Evolutionary conservation across 2,888 invertebrate genomes (phyloP).

Genomic region (Prosopocoilus inquinatus): DNA sequence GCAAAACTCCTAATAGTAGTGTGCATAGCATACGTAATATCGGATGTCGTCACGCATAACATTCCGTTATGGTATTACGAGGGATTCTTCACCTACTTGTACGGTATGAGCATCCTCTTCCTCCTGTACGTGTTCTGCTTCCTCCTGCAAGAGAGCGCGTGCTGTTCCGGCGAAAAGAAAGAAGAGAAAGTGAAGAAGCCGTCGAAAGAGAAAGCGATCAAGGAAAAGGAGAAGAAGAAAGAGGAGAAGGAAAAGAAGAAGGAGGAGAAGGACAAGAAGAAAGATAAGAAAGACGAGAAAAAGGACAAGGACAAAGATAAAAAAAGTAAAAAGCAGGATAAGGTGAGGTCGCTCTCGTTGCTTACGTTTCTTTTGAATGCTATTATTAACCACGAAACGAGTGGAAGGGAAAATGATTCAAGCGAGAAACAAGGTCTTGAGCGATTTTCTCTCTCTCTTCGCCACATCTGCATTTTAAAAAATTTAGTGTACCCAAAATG

Average conservation of each 20-base stretch:
- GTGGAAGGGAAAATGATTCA: no score
- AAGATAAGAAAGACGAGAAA: conserved; percentile 57
- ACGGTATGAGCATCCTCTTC: conserved; percentile 90
- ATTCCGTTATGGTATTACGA: conserved; percentile 91
- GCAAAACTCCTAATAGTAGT: conserved; percentile 91
- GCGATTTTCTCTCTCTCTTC: background rate
- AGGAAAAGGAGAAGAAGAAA: conserved; percentile 52
- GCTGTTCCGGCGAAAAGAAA: conserved; percentile 70
- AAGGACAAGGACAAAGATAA: conserved; percentile 59
- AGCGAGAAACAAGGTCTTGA: background rate
- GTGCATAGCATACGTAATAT: conserved; percentile 91
- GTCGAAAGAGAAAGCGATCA: conserved; percentile 39
- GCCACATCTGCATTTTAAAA: background rate
- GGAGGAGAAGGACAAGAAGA: conserved; percentile 55
- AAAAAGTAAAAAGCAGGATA: conserved; percentile 53
- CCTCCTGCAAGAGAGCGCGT: conserved; percentile 86
- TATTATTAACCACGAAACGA: no score
- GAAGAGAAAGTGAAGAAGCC: conserved; percentile 54
- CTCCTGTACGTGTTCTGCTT: conserved; percentile 93
- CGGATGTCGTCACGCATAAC: conserved; percentile 91
- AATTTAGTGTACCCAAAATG: conserved; percentile 2
- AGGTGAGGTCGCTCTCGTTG: conserved; percentile 42
- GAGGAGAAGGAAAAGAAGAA: conserved; percentile 56
- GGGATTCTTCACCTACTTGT: conserved; percentile 92
- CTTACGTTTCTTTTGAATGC: background rate